Base-by-base conservation (phyloP, 2,888 invertebrate species). In the Brassicogethes aeneus region DNA sequence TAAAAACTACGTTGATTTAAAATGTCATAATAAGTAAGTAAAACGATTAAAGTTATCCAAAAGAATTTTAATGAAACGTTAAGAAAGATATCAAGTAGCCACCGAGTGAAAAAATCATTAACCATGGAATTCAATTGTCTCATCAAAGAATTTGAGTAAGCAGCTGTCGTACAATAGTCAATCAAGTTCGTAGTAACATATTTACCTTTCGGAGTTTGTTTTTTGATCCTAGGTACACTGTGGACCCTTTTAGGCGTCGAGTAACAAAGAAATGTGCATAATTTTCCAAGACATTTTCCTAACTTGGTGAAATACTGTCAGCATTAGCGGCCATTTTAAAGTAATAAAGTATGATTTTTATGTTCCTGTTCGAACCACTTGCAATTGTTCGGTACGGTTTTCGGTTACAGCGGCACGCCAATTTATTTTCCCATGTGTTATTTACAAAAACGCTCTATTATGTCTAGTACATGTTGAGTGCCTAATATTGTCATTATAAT, bases 371-470 rank as follows among this genome's bases (percentile, higher is more conserved):
- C 10, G 23, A 23, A 10, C 23, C 23, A 23, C 23, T 23, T 23
- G 23, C 23, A 23, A 23, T 23, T 23, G 23, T 23, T 5, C 23
- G 10, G 23, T 10, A 23, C 23, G 32, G 13, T 10, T 32, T 32
- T 32, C 32, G 13, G 32, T 32, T 32, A 13, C 32, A 5, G 32
- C 14, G 14, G 32, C 14, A 32, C 23, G 14, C 32, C 32, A 32
- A 32, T 32, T 32, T 12, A 32, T 32, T 32, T 32, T 32, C 32
- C 32, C 32, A 32, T 32, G 32, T 32, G 13, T 32, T 32, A 32
- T 32, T 32, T 32, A 32, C 32, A 5, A 12, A 13, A 13, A 32
- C 10, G 23, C 10, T 5, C 23, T 10, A 23, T 23, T 10, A 32
- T 32, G 32, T 12, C 14, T 7, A 32, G 12, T 32, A 12, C 3